phyloP scores from a whole-genome alignment of 2,888 invertebrate genomes.

The Heliconius ethilla region DNA sequence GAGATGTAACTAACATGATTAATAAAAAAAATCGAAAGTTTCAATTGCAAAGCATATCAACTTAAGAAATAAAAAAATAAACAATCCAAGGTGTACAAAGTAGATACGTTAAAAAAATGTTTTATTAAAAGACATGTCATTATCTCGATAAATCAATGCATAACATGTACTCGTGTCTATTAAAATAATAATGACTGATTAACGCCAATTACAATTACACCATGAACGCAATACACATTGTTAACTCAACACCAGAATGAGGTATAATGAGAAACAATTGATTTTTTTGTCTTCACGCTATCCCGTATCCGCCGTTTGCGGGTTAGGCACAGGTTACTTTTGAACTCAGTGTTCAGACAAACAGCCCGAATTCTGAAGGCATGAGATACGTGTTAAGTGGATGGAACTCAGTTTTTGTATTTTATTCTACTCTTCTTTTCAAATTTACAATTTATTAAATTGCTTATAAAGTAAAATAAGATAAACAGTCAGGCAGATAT shows the following conservation, averaged over 20 bases:
- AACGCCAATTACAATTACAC: constrained; percentile 1
- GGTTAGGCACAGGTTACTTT: no score
- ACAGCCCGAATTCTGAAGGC: background rate
- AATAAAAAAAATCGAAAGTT: background rate
- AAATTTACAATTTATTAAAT: background rate
- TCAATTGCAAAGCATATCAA: background rate
- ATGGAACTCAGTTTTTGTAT: background rate
- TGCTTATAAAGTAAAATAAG: no score
- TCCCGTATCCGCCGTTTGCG: no score
- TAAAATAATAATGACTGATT: constrained; percentile 2
- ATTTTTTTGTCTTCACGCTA: background rate
- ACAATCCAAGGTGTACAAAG: background rate
- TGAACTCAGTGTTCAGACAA: background rate
- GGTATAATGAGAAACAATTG: background rate
- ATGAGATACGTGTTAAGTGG: no score
- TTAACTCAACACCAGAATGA: background rate
- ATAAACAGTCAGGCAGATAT: no score
- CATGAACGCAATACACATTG: background rate
- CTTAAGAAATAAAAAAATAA: background rate
- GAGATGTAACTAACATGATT: no score
- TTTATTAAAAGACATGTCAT: background rate
- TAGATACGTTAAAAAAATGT: background rate
- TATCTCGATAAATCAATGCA: background rate
- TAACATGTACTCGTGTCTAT: background rate
- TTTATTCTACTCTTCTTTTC: background rate